Evolutionary conservation across 2,888 invertebrate species (phyloP).

Genomic region (Creontiades dilutus): DNA sequence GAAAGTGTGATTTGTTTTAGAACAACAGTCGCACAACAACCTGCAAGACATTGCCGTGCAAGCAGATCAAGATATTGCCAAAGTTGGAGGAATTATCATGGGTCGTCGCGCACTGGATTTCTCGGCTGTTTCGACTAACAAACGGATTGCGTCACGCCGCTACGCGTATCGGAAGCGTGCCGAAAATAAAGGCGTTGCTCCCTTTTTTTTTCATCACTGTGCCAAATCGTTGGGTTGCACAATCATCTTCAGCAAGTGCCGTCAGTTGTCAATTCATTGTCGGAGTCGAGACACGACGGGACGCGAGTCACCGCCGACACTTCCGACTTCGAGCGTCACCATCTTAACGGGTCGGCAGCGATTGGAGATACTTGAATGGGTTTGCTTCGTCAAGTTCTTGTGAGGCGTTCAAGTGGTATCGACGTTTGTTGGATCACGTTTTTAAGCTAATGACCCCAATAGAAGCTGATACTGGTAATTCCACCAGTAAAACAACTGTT

Average conservation of each 20-base stretch:
- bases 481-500: no score
- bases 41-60: no score
- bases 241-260: neutral
- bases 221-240: neutral
- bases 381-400: no score
- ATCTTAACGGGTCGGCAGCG: neutral
- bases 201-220: neutral
- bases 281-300: neutral
- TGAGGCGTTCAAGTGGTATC: no score
- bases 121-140: neutral
- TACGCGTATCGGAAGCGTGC: conserved; percentile 3
- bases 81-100: no score
- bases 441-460: no score
- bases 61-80: no score
- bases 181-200: conserved; percentile 14
- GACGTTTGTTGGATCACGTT: no score
- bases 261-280: neutral
- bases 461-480: no score
- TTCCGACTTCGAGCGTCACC: neutral
- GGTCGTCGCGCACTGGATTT: neutral
- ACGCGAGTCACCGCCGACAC: neutral
- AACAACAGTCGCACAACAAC: no score
- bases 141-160: neutral
- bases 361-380: neutral
- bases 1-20: no score